These are phyloP conservation scores for Notechis scutatus DNA, from an alignment of 2,113 vertebrate genomes.

Conservation along the genomic window DNA sequence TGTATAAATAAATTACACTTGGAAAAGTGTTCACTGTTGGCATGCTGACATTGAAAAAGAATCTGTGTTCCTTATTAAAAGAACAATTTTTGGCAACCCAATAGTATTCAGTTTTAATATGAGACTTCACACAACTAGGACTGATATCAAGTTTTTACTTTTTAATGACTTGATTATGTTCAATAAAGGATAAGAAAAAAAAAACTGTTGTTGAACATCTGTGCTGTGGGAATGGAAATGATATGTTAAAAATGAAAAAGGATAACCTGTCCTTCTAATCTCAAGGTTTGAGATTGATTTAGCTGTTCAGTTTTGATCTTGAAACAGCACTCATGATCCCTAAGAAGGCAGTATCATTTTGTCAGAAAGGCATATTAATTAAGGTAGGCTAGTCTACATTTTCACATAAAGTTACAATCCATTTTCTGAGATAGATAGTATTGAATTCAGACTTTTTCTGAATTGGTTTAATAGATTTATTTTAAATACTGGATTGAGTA, in stretches of 20 bases:
- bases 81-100: constrained; percentile 3
- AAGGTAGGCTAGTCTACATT: background rate
- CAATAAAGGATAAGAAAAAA: background rate
- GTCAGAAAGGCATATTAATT: background rate
- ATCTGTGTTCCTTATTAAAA: constrained; percentile 7
- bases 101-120: constrained; percentile 13
- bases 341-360: background rate
- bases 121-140: background rate
- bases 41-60: background rate
- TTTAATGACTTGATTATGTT: background rate
- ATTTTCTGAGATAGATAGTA: background rate
- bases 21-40: background rate
- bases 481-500: background rate
- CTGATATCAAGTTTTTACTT: background rate
- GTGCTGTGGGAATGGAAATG: background rate
- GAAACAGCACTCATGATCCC: background rate
- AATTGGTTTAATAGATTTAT: background rate
- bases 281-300: background rate
- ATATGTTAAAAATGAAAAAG: background rate
- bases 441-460: background rate
- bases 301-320: background rate
- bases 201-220: background rate
- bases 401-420: background rate
- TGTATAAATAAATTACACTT: background rate
- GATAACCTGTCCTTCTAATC: background rate